Evolutionary conservation across 1,140 invertebrate genomes (phyloP), one percentile per base, ranked within the genome.

Genomic region (Ptiloglossa arizonensis): DNA sequence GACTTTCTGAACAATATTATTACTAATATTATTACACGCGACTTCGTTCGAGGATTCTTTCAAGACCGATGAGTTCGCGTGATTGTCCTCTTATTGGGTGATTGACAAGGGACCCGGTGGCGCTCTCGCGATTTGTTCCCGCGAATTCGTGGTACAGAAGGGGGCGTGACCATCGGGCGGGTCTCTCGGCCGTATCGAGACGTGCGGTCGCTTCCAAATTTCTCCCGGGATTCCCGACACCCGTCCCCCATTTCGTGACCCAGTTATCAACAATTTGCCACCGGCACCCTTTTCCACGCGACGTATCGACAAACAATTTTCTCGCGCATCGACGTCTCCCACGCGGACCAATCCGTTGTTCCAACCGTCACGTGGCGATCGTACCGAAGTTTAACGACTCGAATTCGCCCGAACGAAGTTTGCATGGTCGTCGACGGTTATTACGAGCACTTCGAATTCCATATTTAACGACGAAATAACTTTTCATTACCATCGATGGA

Each of bases 251-350:
- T 81, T 75, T 41, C n/a, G 11, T 46, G 56, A 80, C 72, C 78
- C 24, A 69, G 63, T 80, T 80, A 62, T 11, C 13, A 54, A 38
- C 56, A 50, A 66, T 44, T 67, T 44, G 38, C 54, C 59, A 79
- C 15, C 44, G 60, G 54, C 29, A 46, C 29, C 24, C n/a, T 72
- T 22, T 32, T 22, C 2, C 29, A 8, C 35, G 13, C 29, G 38
- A 66, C 67, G 41, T 60, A 59, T 44, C n/a, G 56, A 44, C 72
- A 67, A 79, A 79, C 73, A 79, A 79, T 66, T 74, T 64, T 41
- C 44, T 46, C 59, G 35, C 29, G 59, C 35, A 11, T 38, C 38
- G 41, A 32, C 29, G 19, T 70, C 44, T 46, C 24, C 22, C 19
- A 5, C 46, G 54, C 41, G 74, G 48, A 29, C 22, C 46, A 71